Base-by-base conservation (phyloP, 2,113 vertebrate genomes). In the Brachyistius frenatus region DNA sequence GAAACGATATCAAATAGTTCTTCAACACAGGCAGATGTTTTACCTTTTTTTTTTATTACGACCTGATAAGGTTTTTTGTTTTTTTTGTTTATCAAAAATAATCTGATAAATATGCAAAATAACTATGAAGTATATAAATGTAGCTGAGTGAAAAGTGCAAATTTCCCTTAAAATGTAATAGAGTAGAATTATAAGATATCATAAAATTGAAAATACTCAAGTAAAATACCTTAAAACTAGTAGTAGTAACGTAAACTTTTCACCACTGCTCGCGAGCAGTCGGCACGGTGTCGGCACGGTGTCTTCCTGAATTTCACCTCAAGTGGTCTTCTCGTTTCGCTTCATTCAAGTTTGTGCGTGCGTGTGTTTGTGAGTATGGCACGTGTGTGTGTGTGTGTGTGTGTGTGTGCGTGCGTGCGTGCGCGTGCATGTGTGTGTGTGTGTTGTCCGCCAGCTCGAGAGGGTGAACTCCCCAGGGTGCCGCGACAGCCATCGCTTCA, bases 401-500 rank as follows among this genome's bases (percentile, higher is more conserved):
- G 31, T 73, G 56, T 54, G 53, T 46, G 84, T 35, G 56, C 49
- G 53, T 52, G 84, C 46, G 56, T 46, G 41, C 50, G 37, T 69
- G 63, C 68, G 47, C 62, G 57, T 33, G 64, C 32, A 36, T 50
- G 13, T 56, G 61, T 44, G 33, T 44, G 63, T 63, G 47, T n/a
- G 61, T 5, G 35, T 74, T 63, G 33, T 83, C 44, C 60, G 75
- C 69, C 70, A 81, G 66, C 73, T 66, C 46, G 2, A 80, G 58
- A 81, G 86, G 73, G 85, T 90, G 87, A 88, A 89, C 66, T 86
- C 88, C 81, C 83, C 49, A 9, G 56, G 53, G 75, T 75, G 68
- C 77, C 80, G 64, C 77, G 64, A 80, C 88, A 78, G 83, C 77
- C 82, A 85, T 84, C 80, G 56, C 84, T 89, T 89, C 90, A 91